A percentile compares a stretch with the other conserved stretches of the same genome.
phyloP scores from a whole-genome alignment of 2,113 vertebrate species.

The Delphinapterus leucas region DNA sequence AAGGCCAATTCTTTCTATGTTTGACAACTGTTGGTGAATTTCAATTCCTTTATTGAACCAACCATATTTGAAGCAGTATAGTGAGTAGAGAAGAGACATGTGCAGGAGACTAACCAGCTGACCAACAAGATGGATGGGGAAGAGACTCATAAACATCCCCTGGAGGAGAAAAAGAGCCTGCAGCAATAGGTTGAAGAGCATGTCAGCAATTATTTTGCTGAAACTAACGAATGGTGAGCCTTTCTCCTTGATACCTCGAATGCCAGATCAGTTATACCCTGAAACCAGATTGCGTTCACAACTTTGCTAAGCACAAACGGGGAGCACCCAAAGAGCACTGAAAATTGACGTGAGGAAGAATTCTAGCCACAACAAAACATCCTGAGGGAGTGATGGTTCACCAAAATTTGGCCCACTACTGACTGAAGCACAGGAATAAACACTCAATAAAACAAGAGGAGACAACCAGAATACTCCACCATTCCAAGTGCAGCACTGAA shows the following conservation, averaged over 20 bases:
- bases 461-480: conserved; percentile 98
- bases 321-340: conserved; percentile 84
- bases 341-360: conserved; percentile 96
- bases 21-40: conserved; percentile 97
- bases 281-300: conserved; percentile 99
- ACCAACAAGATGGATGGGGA: conserved; percentile 94
- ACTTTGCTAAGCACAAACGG: conserved; percentile 97
- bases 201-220: conserved; percentile 98
- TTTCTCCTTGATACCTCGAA: conserved; percentile 96
- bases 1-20: conserved; percentile 98
- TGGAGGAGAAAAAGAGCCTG: conserved; percentile 98
- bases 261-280: conserved; percentile 97
- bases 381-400: conserved; percentile 95
- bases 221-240: conserved; percentile 95
- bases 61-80: conserved; percentile 71
- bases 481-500: conserved; percentile 99
- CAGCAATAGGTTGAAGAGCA: conserved; percentile 96
- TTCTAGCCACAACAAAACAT: conserved; percentile 97
- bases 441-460: conserved; percentile 94
- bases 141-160: conserved; percentile 98
- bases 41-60: conserved; percentile 82
- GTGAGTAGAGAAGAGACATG: conserved; percentile 97
- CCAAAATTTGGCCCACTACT: conserved; percentile 93
- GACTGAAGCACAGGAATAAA: conserved; percentile 96
- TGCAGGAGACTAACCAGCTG: conserved; percentile 95